Conservation (phyloP, 2,113 vertebrate species). For the Phalacrocorax pelagicus region DNA sequence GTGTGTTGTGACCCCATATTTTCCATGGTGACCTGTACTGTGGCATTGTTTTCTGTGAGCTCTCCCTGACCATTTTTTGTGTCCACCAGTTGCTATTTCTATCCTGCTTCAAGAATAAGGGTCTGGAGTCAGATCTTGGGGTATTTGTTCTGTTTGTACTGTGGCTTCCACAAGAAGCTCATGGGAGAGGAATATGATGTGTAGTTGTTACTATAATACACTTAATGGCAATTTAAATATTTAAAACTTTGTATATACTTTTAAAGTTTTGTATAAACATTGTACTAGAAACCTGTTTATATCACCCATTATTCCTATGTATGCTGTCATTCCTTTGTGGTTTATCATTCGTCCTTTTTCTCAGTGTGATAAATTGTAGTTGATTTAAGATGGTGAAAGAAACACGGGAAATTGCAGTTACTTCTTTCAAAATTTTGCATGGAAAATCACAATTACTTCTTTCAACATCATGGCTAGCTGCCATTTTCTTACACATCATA, state of each 20-base stretch:
- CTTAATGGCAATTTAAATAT: not conserved
- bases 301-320: not conserved
- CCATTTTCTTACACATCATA: not conserved
- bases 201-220: not conserved
- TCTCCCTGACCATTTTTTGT: not conserved
- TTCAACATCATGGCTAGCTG: not conserved
- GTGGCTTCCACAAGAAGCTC: not conserved
- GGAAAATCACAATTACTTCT: not conserved
- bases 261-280: not conserved
- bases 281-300: not conserved
- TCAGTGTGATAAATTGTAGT: not conserved
- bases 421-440: not conserved
- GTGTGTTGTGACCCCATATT: not conserved
- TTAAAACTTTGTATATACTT: not conserved
- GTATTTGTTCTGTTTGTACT: not conserved
- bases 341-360: not conserved
- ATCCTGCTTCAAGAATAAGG: not conserved
- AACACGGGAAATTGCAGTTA: not conserved
- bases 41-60: not conserved
- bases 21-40: not conserved
- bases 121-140: not conserved
- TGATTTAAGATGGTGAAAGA: not conserved
- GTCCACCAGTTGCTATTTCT: not conserved
- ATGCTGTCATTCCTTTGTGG: not conserved
- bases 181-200: not conserved